A percentile compares a stretch with the other conserved stretches of the same genome.
Evolutionary conservation across 2,113 vertebrate species (phyloP).

Genomic region (Equus quagga): DNA sequence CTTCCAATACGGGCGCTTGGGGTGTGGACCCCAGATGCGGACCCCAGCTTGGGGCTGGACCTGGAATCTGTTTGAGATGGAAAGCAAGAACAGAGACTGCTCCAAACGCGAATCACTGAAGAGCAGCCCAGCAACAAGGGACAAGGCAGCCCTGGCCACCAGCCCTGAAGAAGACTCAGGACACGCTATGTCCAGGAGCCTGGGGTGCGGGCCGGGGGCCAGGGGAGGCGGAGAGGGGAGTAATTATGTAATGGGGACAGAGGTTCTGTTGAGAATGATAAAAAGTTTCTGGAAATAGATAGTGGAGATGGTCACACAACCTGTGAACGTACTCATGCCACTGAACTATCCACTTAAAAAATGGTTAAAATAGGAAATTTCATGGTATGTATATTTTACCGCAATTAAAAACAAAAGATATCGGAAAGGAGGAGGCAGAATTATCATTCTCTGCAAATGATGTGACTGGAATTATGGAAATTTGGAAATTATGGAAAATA

Average conservation of each 20-base stretch:
- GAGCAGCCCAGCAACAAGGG: too few species aligned
- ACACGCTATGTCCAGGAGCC: accelerated
- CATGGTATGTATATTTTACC: neutral
- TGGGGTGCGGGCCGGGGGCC: neutral
- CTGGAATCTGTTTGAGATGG: neutral
- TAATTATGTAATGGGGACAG: neutral
- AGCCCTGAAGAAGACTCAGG: too few species aligned
- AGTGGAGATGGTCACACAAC: neutral
- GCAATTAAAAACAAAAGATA: neutral
- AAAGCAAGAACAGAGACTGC: neutral
- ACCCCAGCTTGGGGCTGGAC: neutral
- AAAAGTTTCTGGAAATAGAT: neutral
- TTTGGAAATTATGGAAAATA: too few species aligned
- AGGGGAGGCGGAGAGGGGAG: neutral
- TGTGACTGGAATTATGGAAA: neutral
- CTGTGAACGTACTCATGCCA: accelerated
- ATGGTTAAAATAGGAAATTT: neutral
- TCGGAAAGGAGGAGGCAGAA: neutral
- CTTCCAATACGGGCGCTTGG: neutral
- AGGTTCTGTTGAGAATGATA: neutral
- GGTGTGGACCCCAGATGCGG: neutral
- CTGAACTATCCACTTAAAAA: too few species aligned
- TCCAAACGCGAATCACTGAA: neutral
- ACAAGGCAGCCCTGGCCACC: neutral
- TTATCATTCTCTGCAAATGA: neutral